Conservation (phyloP, 2,888 invertebrate species). For the Hetaerina titia region DNA sequence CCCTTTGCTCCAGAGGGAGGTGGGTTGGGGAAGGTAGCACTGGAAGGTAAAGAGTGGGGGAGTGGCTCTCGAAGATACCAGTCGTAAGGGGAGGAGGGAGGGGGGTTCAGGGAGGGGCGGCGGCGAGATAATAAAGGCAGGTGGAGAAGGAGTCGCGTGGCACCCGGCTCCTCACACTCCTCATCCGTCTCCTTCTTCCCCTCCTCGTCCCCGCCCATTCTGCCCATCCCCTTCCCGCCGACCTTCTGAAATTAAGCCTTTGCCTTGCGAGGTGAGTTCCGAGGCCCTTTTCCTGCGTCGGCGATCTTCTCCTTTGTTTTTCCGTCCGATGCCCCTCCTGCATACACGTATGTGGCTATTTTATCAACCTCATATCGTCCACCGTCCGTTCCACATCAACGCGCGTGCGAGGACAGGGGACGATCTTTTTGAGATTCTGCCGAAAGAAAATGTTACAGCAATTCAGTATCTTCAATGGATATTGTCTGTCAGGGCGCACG, state of each 20-base stretch:
- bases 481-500: too few relatives aligned
- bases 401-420: neutral
- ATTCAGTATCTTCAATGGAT: too few relatives aligned
- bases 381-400: neutral
- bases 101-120: neutral
- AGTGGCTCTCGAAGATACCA: neutral
- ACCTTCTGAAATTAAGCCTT: neutral
- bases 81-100: neutral
- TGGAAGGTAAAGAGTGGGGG: neutral
- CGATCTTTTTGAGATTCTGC: too few relatives aligned
- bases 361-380: neutral
- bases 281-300: neutral
- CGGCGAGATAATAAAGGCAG: constrained; percentile 33
- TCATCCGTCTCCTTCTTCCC: neutral
- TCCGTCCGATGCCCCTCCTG: neutral
- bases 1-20: neutral
- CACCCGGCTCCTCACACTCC: constrained; percentile 42
- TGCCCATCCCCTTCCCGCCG: neutral
- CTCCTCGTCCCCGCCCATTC: neutral
- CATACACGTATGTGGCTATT: neutral
- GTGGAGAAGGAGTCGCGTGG: constrained; percentile 62
- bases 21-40: neutral
- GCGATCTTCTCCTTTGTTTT: neutral
- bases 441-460: too few relatives aligned
- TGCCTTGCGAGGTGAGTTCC: too few relatives aligned